phyloP scores from a whole-genome alignment of 2,888 invertebrate genomes.

The Hedya salicella region DNA sequence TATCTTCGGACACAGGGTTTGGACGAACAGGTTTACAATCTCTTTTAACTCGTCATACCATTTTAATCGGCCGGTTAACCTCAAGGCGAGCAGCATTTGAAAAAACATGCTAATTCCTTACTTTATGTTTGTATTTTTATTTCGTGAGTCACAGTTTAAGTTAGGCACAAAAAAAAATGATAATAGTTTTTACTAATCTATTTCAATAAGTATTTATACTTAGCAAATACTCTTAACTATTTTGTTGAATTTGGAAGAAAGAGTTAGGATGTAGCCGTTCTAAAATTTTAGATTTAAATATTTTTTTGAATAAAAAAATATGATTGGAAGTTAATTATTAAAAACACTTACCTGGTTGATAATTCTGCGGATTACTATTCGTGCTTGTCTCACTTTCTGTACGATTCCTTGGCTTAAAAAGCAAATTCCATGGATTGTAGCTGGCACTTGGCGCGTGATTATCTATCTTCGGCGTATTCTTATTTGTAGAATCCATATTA shows the following conservation, averaged over 20 bases:
- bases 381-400: slow-evolving; percentile 78
- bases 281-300: too few species aligned
- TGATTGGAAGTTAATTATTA: background rate
- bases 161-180: too few species aligned
- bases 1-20: slow-evolving; percentile 5
- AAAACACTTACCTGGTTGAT: slow-evolving; percentile 65
- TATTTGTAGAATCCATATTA: slow-evolving; percentile 70
- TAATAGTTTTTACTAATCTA: too few species aligned
- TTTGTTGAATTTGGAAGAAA: too few species aligned
- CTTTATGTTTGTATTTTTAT: slow-evolving; percentile 15
- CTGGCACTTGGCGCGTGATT: slow-evolving; percentile 58
- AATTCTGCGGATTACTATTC: slow-evolving; percentile 65
- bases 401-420: slow-evolving; percentile 71
- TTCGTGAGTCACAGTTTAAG: slow-evolving; percentile 2
- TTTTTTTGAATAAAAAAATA: background rate
- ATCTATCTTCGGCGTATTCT: slow-evolving; percentile 60
- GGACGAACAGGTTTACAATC: slow-evolving; percentile 37
- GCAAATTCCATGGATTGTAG: slow-evolving; percentile 77
- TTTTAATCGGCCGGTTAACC: slow-evolving; percentile 18
- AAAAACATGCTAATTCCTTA: slow-evolving; percentile 7
- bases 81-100: slow-evolving; percentile 32
- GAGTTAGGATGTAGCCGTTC: too few species aligned
- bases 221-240: too few species aligned
- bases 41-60: slow-evolving; percentile 34
- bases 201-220: too few species aligned